Percentiles rank a stretch among this genome's conserved stretches.
Evolutionary conservation across 2,888 invertebrate species (phyloP).

Genomic region (Drosophila subquinaria): DNA sequence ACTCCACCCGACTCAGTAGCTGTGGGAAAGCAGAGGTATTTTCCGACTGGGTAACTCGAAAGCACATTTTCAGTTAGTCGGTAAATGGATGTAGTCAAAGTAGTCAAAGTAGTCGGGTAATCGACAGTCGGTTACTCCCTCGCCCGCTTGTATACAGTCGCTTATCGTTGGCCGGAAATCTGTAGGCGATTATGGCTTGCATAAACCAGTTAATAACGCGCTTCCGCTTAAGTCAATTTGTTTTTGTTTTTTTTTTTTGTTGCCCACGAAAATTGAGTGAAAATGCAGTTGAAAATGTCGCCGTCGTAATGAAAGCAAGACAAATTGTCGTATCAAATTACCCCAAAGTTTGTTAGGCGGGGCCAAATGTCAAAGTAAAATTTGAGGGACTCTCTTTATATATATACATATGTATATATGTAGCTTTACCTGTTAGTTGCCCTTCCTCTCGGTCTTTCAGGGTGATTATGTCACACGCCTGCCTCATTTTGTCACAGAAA

Average conservation of each 20-base stretch:
- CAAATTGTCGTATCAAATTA: constrained; percentile 83
- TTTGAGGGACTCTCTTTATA: constrained; percentile 9
- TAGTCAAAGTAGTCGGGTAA: constrained; percentile 31
- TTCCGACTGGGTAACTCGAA: background rate
- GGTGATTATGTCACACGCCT: constrained; percentile 80
- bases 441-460: background rate
- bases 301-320: constrained; percentile 72
- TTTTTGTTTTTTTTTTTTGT: background rate
- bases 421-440: background rate
- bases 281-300: constrained; percentile 68
- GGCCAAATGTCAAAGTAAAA: constrained; percentile 45
- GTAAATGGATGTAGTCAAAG: background rate
- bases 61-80: background rate
- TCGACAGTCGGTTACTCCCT: constrained; percentile 34
- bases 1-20: background rate
- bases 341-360: constrained; percentile 61
- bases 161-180: constrained; percentile 72
- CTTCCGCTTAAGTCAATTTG: constrained; percentile 81
- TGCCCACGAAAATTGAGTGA: constrained; percentile 74
- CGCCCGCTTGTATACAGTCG: constrained; percentile 11
- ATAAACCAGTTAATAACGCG: constrained; percentile 84
- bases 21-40: background rate
- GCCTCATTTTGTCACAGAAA: constrained; percentile 59
- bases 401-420: background rate
- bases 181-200: constrained; percentile 80